These are phyloP conservation scores for Trichogramma pretiosum DNA, from an alignment of 1,140 invertebrate genomes.

Conservation along the genomic window DNA sequence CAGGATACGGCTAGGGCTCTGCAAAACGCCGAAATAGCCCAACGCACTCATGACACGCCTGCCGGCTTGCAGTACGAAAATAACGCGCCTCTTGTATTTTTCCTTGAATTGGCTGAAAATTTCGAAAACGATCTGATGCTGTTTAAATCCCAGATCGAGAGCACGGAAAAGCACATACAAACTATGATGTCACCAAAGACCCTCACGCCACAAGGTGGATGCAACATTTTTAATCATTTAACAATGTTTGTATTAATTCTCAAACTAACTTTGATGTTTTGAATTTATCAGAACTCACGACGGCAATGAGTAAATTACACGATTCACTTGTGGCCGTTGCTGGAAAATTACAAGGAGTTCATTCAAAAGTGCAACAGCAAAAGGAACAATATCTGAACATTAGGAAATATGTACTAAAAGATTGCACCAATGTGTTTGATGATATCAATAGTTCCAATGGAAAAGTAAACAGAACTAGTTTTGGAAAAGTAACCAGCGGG, in stretches of 20 bases:
- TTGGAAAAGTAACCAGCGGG: slow-evolving; percentile 44
- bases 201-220: slow-evolving; percentile 58
- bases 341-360: slow-evolving; percentile 70
- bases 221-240: slow-evolving; percentile 7
- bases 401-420: slow-evolving; percentile 67
- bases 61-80: slow-evolving; percentile 70
- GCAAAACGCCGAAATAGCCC: slow-evolving; percentile 68
- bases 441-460: slow-evolving; percentile 36
- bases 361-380: slow-evolving; percentile 64
- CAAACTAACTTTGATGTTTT: slow-evolving; percentile 25
- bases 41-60: slow-evolving; percentile 69
- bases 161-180: slow-evolving; percentile 63
- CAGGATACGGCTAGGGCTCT: slow-evolving; percentile 64
- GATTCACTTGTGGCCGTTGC: slow-evolving; percentile 79
- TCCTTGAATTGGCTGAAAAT: slow-evolving; percentile 59
- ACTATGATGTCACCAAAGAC: slow-evolving; percentile 57
- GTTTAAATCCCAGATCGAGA: slow-evolving; percentile 63
- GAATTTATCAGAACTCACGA: slow-evolving; percentile 54
- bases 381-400: slow-evolving; percentile 78
- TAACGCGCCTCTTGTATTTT: slow-evolving; percentile 63
- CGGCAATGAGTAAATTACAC: slow-evolving; percentile 69
- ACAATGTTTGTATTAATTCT: slow-evolving; percentile 13
- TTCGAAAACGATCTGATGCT: slow-evolving; percentile 65
- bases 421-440: slow-evolving; percentile 71
- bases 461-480: slow-evolving; percentile 29